Percentiles rank a stretch among this genome's conserved stretches.
phyloP scores from a whole-genome alignment of 30 jellyfish, hydroid and myxozoan species.

The Pseudorhiza aurosa region DNA sequence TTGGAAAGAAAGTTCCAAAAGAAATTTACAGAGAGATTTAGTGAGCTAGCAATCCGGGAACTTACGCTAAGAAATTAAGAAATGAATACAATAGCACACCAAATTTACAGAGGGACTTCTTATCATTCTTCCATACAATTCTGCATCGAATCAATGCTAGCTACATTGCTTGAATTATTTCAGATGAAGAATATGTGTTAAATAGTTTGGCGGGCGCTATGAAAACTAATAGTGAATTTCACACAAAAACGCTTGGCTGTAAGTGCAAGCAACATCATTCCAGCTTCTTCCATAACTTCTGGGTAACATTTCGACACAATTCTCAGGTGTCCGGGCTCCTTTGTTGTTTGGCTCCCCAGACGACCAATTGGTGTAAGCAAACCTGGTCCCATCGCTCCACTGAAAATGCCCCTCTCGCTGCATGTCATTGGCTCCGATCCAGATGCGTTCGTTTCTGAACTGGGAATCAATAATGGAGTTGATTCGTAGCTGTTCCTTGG shows the following conservation, averaged over 20 bases:
- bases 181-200: too few species aligned
- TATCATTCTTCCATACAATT: too few species aligned
- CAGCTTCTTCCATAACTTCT: neutral
- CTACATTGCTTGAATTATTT: too few species aligned
- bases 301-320: neutral
- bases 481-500: neutral
- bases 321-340: neutral
- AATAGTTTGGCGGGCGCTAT: too few species aligned
- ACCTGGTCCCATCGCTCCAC: neutral
- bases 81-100: too few species aligned
- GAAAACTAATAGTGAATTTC: too few species aligned
- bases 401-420: constrained; percentile 1
- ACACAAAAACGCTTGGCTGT: neutral
- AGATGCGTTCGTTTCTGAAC: neutral
- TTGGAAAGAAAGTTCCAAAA: too few species aligned
- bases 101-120: too few species aligned
- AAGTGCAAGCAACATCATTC: neutral
- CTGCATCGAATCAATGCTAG: too few species aligned
- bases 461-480: neutral
- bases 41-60: too few species aligned
- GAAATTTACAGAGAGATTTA: too few species aligned
- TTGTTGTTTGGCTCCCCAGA: neutral
- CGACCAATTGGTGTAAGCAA: neutral
- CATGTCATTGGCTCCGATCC: constrained; percentile 14
- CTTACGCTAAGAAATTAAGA: too few species aligned